Conservation (phyloP, 1,140 invertebrate species). For the Hydropsyche tenuis region DNA sequence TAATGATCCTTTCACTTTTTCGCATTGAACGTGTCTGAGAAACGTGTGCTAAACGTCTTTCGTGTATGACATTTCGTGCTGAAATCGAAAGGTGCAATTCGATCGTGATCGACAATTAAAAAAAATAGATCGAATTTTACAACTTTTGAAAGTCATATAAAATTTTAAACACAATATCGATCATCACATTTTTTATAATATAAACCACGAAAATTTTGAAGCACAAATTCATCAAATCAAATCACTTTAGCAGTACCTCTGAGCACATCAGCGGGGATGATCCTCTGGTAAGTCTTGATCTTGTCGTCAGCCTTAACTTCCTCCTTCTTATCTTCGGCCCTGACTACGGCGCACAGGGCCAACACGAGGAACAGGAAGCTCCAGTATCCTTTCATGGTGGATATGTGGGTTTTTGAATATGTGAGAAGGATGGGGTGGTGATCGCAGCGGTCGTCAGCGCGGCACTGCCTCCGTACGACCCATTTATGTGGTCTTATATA, state of each 20-base stretch:
- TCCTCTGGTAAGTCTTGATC: conserved; percentile 74
- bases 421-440: background rate
- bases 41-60: no score
- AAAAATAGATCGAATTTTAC: no score
- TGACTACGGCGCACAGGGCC: conserved; percentile 64
- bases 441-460: conserved; percentile 7
- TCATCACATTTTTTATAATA: no score
- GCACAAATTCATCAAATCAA: no score
- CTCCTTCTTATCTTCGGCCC: conserved; percentile 65
- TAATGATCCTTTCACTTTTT: conserved; percentile 16
- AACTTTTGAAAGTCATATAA: no score
- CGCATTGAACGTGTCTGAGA: background rate
- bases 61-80: no score
- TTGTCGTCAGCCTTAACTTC: conserved; percentile 63
- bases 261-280: conserved; percentile 85
- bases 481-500: conserved; percentile 29
- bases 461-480: conserved; percentile 32
- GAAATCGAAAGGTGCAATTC: no score
- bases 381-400: conserved; percentile 38
- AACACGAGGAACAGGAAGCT: conserved; percentile 63
- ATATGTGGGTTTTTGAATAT: background rate
- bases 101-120: no score
- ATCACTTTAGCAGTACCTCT: conserved; percentile 67
- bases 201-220: no score
- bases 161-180: no score